Conservation (phyloP, 1,140 invertebrate species). For the Bombus affinis region DNA sequence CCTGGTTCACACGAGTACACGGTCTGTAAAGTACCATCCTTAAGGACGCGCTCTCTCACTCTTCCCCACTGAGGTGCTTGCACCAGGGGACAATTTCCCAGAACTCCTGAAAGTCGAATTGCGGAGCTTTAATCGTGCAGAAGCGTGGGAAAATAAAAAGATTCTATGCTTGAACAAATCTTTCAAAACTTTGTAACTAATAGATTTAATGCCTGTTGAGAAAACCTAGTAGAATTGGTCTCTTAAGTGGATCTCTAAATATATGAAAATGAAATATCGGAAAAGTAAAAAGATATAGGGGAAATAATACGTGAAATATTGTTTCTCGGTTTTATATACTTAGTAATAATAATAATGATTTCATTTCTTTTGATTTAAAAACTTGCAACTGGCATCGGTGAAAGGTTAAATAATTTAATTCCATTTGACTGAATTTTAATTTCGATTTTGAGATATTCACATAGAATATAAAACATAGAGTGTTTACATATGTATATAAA, state of each 20-base stretch:
- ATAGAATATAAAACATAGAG: not conserved
- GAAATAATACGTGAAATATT: too few relatives aligned
- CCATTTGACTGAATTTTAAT: too few relatives aligned
- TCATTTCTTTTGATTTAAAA: too few relatives aligned
- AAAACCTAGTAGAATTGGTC: not conserved
- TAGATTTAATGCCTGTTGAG: too few relatives aligned
- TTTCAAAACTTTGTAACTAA: not conserved
- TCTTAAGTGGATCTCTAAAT: too few relatives aligned
- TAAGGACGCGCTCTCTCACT: constrained; percentile 70
- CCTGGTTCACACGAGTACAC: constrained; percentile 75
- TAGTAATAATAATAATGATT: too few relatives aligned
- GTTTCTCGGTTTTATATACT: too few relatives aligned
- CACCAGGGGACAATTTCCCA: constrained; percentile 69
- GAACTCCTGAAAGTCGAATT: constrained; percentile 67
- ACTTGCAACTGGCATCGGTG: too few relatives aligned
- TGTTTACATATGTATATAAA: not conserved
- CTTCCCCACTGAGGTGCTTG: constrained; percentile 72
- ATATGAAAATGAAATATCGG: too few relatives aligned
- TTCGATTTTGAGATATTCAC: too few relatives aligned
- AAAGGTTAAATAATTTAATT: too few relatives aligned
- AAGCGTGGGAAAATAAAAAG: not conserved
- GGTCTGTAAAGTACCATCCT: constrained; percentile 73
- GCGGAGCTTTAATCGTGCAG: constrained; percentile 9
- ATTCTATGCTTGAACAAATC: not conserved
- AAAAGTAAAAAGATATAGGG: too few relatives aligned